Evolutionary conservation across 2,888 invertebrate species (phyloP).

Genomic region (Synergus japonicus): DNA sequence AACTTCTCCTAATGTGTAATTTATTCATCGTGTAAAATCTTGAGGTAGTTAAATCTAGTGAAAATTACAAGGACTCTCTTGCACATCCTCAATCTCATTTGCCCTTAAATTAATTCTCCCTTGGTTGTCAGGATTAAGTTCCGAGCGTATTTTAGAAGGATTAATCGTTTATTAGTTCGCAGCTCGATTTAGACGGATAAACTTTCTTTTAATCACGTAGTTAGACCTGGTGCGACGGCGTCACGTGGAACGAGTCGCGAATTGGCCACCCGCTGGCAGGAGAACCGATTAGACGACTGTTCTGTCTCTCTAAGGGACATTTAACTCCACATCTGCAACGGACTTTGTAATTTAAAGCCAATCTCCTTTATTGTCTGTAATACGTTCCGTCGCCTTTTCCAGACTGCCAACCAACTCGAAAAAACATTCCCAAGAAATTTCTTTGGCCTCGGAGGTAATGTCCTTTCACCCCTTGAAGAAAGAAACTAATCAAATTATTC

Average conservation of each 20-base stretch:
- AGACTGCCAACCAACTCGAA: conserved; percentile 39
- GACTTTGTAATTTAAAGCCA: conserved; percentile 73
- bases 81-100: conserved; percentile 59
- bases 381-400: conserved; percentile 57
- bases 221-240: conserved; percentile 45
- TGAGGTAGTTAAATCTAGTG: not conserved
- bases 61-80: conserved; percentile 13
- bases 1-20: not conserved
- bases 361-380: conserved; percentile 71
- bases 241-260: conserved; percentile 50
- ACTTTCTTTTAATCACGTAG: conserved; percentile 59
- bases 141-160: conserved; percentile 41
- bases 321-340: conserved; percentile 69
- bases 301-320: conserved; percentile 67
- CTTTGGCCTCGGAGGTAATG: not conserved
- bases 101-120: conserved; percentile 67
- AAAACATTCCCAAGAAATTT: conserved; percentile 36
- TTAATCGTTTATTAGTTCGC: conserved; percentile 42
- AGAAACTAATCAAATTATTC: conserved; percentile 11
- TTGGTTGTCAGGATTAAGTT: conserved; percentile 47
- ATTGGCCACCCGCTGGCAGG: conserved; percentile 61
- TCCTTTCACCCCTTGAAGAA: not conserved
- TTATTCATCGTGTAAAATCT: conserved; percentile 7
- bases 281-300: conserved; percentile 62
- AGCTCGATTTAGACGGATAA: conserved; percentile 48